These are phyloP conservation scores for Hydrozoanthus gracilis DNA, from an alignment of 92 coral and sea anemone species.

Conservation along the genomic window DNA sequence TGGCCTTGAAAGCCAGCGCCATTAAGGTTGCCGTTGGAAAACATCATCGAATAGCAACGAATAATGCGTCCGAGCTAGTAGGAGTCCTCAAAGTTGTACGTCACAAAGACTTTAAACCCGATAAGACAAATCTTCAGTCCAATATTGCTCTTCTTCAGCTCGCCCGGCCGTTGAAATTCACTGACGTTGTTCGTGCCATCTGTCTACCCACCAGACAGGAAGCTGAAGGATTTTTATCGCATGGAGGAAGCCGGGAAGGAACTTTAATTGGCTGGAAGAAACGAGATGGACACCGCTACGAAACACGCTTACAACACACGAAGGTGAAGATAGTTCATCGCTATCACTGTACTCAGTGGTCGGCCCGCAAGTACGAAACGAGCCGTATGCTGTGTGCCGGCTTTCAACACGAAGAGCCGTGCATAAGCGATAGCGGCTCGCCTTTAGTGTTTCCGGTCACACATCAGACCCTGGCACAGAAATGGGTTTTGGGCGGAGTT, in stretches of 20 bases:
- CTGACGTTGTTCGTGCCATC: conserved; percentile 74
- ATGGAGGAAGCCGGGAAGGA: conserved; percentile 63
- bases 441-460: conserved; percentile 87
- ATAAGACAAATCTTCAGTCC: conserved; percentile 55
- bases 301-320: conserved; percentile 73
- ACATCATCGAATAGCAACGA: conserved; percentile 53
- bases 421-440: conserved; percentile 94
- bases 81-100: conserved; percentile 64
- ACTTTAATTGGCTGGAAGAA: conserved; percentile 89
- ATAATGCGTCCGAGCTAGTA: conserved; percentile 57
- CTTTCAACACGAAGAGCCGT: conserved; percentile 59
- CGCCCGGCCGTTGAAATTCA: conserved; percentile 67
- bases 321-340: conserved; percentile 66
- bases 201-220: conserved; percentile 81
- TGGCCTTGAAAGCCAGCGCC: conserved; percentile 27
- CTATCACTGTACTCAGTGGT: conserved; percentile 75
- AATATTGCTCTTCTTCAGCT: conserved; percentile 88
- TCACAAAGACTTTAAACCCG: conserved; percentile 72
- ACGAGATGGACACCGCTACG: conserved; percentile 57
- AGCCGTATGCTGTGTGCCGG: conserved; percentile 88
- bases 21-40: conserved; percentile 82
- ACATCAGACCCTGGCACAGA: conserved; percentile 50
- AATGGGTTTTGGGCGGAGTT: conserved; percentile 86
- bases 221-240: conserved; percentile 43
- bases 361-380: conserved; percentile 58